Base-by-base conservation (phyloP, 2,797 vertebrate species). In the Melanotaenia nigrans region DNA sequence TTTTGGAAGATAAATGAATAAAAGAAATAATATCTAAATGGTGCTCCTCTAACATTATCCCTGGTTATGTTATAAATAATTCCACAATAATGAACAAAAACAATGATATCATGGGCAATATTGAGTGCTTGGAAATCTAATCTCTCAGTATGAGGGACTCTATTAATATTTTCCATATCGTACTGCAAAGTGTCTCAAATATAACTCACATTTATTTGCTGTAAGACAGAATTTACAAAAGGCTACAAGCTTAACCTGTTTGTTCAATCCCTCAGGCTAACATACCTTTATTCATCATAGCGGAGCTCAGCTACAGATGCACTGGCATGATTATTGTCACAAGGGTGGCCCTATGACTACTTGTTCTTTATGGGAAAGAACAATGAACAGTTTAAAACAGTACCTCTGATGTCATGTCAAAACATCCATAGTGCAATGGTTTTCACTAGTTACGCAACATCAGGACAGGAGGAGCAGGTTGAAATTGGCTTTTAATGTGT, bases 321-420 rank as follows among this genome's bases (percentile, higher is more conserved):
- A 25, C 2, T 69, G 61, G 54, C 64, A 56, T 69, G 61, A 63
- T 74, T 62, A 83, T 87, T 89, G 87, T 91, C 83, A 80, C 59
- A 45, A 60, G 56, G 53, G 18, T 11, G 4, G 67, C 82, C 61
- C 71, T 77, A 69, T 82, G 85, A 86, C 83, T 65, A 13, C 61
- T 65, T 33, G 1, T 74, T 77, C 72, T 81, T 65, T 45, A 1
- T 20, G 30, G 67, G 40, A 49, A 49, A 69, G 65, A 77, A 85
- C 85, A 86, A 89, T 77, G 75, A 62, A 55, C 55, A 33, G 75
- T 77, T 78, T 49, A 88, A 75, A 90, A 82, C 78, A 56, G 33
- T 47, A 73, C 42, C 76, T 82, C 78, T 88, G 88, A 89, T 79
- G 87, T 85, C 81, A 89, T 59, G 73, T 47, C 82, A 83, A 67